Percentiles rank a stretch among this genome's conserved stretches.
phyloP scores from a whole-genome alignment of 2,113 vertebrate genomes.

The Sciurus niger region DNA sequence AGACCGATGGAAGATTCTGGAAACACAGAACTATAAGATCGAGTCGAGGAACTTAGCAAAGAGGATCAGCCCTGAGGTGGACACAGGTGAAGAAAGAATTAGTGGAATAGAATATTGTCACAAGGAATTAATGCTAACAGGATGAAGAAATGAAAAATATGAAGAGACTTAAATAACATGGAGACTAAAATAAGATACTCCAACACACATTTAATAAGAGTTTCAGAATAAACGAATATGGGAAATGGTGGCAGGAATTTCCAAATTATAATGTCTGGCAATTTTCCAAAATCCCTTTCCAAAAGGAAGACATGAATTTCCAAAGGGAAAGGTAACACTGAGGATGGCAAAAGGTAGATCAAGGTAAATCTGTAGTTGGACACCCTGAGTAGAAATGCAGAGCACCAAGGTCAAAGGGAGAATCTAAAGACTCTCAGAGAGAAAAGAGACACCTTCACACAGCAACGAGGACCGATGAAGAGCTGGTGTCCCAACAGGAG shows the following conservation, averaged over 20 bases:
- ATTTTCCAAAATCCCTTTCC: neutral
- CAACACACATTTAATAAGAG: neutral
- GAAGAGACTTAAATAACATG: neutral
- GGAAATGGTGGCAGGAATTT: neutral
- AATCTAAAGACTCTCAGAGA: neutral
- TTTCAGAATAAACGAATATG: neutral
- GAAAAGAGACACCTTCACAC: neutral
- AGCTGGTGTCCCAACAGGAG: neutral
- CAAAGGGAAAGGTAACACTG: neutral
- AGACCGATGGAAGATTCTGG: neutral
- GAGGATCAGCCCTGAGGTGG: neutral
- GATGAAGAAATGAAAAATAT: neutral
- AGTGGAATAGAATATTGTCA: neutral
- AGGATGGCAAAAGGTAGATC: neutral
- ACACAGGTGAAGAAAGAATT: neutral
- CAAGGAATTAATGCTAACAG: neutral
- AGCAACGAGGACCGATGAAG: rapidly evolving
- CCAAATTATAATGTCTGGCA: neutral
- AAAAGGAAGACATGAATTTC: neutral
- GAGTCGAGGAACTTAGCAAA: neutral
- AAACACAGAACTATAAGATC: neutral
- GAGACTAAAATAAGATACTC: neutral
- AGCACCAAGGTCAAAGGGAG: neutral
- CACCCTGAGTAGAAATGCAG: neutral
- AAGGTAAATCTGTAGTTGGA: neutral